Evolutionary conservation across 2,888 invertebrate genomes (phyloP).

Genomic region (Galeopsomyia nigrocyanea): DNA sequence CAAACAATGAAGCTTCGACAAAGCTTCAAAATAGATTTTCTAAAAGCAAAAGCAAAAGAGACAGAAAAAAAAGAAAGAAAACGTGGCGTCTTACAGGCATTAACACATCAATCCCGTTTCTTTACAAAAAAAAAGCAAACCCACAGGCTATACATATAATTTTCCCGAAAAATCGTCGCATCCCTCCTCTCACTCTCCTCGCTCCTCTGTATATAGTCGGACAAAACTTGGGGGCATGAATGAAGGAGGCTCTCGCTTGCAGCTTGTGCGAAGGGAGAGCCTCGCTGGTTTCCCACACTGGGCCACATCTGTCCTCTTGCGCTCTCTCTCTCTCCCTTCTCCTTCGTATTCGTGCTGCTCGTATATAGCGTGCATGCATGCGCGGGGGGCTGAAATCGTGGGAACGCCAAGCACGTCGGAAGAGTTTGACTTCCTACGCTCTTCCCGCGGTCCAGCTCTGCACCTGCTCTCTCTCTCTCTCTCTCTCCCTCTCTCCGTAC

Average conservation of each 20-base stretch:
- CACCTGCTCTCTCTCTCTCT: slow-evolving; percentile 61
- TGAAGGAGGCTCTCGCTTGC: slow-evolving; percentile 13
- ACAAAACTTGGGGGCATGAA: neutral
- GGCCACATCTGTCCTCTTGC: slow-evolving; percentile 64
- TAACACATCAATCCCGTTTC: no score
- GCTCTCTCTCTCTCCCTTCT: slow-evolving; percentile 19
- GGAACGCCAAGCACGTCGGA: slow-evolving; percentile 67
- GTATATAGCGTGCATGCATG: neutral
- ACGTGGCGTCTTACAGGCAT: no score
- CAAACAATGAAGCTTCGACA: no score
- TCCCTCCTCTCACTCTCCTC: slow-evolving; percentile 16
- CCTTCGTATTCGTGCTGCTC: slow-evolving; percentile 21
- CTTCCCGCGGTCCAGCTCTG: slow-evolving; percentile 58
- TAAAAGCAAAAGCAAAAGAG: no score
- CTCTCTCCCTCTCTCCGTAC: neutral
- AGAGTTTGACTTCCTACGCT: slow-evolving; percentile 69
- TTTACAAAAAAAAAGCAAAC: neutral
- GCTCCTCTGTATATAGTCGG: slow-evolving; percentile 19
- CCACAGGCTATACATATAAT: neutral
- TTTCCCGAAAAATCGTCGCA: slow-evolving; percentile 1
- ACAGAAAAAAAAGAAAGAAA: no score
- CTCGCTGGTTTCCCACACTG: slow-evolving; percentile 66
- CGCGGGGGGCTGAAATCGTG: slow-evolving; percentile 59
- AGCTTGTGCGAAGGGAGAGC: slow-evolving; percentile 32
- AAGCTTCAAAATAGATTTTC: no score